These are phyloP conservation scores for Oreortyx pictus DNA, from an alignment of 2,797 vertebrate species.

Conservation along the genomic window DNA sequence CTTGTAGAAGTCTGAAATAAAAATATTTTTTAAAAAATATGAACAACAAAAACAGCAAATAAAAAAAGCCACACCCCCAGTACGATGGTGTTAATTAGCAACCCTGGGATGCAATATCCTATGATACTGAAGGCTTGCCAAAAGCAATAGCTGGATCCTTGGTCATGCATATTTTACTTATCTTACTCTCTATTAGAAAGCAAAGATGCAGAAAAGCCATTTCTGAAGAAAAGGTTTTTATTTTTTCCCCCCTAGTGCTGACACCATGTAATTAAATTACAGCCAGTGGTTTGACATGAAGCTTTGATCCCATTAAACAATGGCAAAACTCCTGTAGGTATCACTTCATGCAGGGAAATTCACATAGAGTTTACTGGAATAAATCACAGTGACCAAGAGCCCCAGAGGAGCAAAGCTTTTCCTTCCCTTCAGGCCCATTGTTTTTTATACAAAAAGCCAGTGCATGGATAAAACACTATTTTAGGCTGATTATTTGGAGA, in stretches of 20 bases:
- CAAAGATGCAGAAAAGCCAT: background rate
- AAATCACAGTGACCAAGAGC: background rate
- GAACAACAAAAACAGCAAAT: too few species aligned
- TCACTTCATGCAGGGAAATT: background rate
- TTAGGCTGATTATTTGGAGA: background rate
- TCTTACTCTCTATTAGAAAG: background rate
- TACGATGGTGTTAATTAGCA: conserved; percentile 2
- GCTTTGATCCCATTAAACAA: background rate
- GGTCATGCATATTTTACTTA: background rate
- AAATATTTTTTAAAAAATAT: background rate
- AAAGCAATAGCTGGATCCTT: background rate
- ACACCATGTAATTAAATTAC: background rate
- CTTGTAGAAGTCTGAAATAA: background rate
- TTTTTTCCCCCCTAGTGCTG: background rate
- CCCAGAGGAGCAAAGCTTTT: background rate
- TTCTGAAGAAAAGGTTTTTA: background rate
- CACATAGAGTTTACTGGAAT: background rate
- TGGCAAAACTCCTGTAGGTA: background rate
- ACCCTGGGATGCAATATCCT: background rate
- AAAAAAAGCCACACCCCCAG: background rate
- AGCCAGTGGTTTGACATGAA: background rate
- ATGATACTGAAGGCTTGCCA: background rate
- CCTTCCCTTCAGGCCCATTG: background rate
- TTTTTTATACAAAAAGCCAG: background rate
- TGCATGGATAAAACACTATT: background rate